Conservation (phyloP, 2,888 invertebrate genomes). For the Helicoverpa assulta region DNA sequence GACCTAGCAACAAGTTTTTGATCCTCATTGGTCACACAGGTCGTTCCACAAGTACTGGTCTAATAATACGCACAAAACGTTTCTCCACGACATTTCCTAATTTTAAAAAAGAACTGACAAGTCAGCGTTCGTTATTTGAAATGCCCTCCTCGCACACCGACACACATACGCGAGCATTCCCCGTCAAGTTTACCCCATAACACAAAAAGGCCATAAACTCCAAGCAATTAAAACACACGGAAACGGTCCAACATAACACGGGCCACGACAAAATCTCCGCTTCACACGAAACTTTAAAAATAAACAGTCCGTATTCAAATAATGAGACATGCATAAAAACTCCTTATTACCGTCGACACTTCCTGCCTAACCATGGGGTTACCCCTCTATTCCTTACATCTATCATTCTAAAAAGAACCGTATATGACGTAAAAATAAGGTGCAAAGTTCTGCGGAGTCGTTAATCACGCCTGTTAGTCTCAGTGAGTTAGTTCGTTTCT, state of each 20-base stretch:
- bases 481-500: slow-evolving; percentile 66
- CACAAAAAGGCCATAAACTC: slow-evolving; percentile 46
- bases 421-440: slow-evolving; percentile 45
- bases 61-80: background rate
- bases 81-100: background rate
- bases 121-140: slow-evolving; percentile 10
- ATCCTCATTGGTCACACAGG: too few relatives aligned
- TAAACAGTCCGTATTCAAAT: slow-evolving; percentile 78
- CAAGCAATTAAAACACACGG: slow-evolving; percentile 51
- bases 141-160: background rate
- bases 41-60: too few relatives aligned
- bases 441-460: slow-evolving; percentile 40
- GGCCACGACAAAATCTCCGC: slow-evolving; percentile 60
- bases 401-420: slow-evolving; percentile 56
- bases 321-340: slow-evolving; percentile 85
- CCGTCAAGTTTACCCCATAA: slow-evolving; percentile 29
- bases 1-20: background rate
- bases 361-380: slow-evolving; percentile 77
- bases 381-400: slow-evolving; percentile 60
- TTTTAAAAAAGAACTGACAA: background rate
- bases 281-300: slow-evolving; percentile 75
- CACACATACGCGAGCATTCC: slow-evolving; percentile 19
- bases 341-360: slow-evolving; percentile 79
- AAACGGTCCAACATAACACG: slow-evolving; percentile 32
- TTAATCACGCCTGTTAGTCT: slow-evolving; percentile 67